Conservation (phyloP, 2,797 vertebrate genomes). For the Momotus momota region DNA sequence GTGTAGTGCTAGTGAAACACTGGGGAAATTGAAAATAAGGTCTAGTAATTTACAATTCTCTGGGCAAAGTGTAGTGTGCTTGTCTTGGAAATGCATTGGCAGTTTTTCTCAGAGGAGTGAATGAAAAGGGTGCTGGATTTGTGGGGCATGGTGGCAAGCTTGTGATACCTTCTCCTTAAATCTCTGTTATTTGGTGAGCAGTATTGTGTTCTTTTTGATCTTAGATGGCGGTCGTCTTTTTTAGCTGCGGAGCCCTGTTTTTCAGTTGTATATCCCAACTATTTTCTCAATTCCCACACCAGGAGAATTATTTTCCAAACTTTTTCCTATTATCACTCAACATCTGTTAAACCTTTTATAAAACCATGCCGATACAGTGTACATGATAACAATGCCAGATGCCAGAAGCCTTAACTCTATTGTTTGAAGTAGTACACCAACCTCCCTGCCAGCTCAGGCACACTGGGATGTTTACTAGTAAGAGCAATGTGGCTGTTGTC, state of each 20-base stretch:
- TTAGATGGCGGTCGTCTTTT: background rate
- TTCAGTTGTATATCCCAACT: background rate
- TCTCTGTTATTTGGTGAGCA: background rate
- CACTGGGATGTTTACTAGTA: background rate
- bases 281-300: background rate
- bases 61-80: background rate
- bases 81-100: background rate
- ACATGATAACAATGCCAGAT: background rate
- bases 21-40: background rate
- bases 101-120: background rate
- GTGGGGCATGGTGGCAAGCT: background rate
- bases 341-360: background rate
- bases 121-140: background rate
- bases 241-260: background rate
- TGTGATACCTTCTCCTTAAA: background rate
- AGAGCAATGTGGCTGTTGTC: background rate
- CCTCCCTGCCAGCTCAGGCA: background rate
- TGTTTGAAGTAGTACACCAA: background rate
- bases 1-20: background rate
- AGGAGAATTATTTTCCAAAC: background rate
- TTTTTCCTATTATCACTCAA: background rate
- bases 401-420: background rate
- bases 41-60: background rate
- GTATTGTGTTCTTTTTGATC: background rate
- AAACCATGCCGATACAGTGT: background rate